Evolutionary conservation across 2,888 invertebrate genomes (phyloP).

Genomic region (Didymodactylos carnosus): DNA sequence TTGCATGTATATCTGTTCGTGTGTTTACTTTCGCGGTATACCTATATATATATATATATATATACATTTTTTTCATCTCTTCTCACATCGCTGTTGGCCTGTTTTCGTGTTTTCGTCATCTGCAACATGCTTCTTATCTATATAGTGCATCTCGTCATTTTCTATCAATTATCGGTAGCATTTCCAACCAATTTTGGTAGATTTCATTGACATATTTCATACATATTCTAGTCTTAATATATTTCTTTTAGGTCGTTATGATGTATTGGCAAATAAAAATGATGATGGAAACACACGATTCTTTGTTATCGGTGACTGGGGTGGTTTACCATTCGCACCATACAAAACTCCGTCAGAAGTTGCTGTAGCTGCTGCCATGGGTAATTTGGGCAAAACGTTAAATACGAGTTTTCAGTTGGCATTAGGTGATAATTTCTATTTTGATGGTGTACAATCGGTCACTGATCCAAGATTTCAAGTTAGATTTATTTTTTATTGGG

Average conservation of each 20-base stretch:
- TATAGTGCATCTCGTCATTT: not conserved
- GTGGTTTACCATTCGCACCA: constrained; percentile 30
- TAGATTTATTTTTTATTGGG: not conserved
- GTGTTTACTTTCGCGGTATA: not conserved
- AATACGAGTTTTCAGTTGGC: constrained; percentile 30
- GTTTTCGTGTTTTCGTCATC: not conserved
- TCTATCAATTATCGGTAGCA: not conserved
- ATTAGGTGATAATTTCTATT: constrained; percentile 39
- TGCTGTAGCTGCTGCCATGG: constrained; percentile 32
- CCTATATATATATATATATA: not conserved
- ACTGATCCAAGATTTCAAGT: constrained; percentile 36
- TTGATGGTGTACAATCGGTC: constrained; percentile 34
- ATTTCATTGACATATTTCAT: not conserved
- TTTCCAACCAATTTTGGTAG: not conserved
- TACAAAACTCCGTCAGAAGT: constrained; percentile 33
- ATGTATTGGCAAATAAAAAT: not conserved
- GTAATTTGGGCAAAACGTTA: constrained; percentile 23
- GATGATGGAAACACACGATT: constrained; percentile 9
- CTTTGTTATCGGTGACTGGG: constrained; percentile 34
- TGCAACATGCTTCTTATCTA: not conserved
- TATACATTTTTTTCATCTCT: not conserved
- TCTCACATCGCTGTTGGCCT: not conserved
- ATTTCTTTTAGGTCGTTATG: not conserved
- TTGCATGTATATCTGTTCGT: not conserved
- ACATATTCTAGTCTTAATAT: not conserved